Base-by-base conservation (phyloP, 35 echinoderm and acorn worm genomes). In the Stichopus chloronotus region DNA sequence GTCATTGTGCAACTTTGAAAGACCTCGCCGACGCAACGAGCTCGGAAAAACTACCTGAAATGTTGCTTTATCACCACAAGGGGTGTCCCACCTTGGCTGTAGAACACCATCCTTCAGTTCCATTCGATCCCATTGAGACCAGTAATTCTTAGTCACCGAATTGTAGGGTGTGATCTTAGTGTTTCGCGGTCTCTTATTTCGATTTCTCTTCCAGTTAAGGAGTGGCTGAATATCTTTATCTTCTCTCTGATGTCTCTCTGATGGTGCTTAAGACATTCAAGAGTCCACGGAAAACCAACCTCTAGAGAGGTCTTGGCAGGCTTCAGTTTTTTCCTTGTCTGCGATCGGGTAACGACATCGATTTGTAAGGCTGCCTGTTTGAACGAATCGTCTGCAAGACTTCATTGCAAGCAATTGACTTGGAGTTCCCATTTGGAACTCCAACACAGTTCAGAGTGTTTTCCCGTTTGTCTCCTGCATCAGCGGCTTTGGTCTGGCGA, bases 61-160 rank as follows among this genome's bases (percentile, higher is more conserved):
- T 19, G 88, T 72, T 5, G n/a, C 12, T 21, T 90, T 77, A 2
- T 21, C 76, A 4, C 61, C 88, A 76, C 76, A 60, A 53, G 72
- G 61, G 12, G 21, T 77, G 7, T 76, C 88, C 25, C 88, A 90
- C 54, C 88, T 76, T 5, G 63, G 88, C 9, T 53, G 74, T 17
- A 90, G 57, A 52, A 90, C 63, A 4, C 88, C 63, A 5, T 69
- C 69, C 25, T 58, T 69, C 12, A 90, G 16, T 25, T 90, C 88
- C 12, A 90, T 19, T 69, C 52, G 9, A 7, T 76, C 52, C 88
- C 63, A 90, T 61, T 72, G 71, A 6, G 52, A 23, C 52, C 59
- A 90, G 54, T 90, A 90, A 8, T 43, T 87, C n/a, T 87, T 87
- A 10, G 59, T 16, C 21, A 22, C 84, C 17, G 8, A 5, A 13